A percentile compares a stretch with the other conserved stretches of the same genome.
These are phyloP conservation scores for Liparis tanakae DNA, from an alignment of 2,797 vertebrate species.

Conservation along the genomic window DNA sequence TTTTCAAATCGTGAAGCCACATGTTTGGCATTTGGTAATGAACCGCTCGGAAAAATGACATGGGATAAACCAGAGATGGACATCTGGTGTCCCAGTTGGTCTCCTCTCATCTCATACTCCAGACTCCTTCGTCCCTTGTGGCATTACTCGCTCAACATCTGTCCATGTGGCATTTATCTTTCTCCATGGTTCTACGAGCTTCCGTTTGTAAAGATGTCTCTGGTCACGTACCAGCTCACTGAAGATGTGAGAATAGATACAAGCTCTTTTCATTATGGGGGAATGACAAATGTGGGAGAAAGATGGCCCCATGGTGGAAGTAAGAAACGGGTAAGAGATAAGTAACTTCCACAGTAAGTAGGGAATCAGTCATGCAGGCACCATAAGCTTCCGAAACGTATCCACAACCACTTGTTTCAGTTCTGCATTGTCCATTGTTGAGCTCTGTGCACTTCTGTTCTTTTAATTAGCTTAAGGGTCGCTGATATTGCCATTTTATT, in stretches of 20 bases:
- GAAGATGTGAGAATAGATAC: constrained; percentile 4
- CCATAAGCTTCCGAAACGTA: constrained; percentile 42
- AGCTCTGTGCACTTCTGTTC: too few relatives aligned
- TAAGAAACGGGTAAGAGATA: constrained; percentile 21
- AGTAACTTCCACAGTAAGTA: constrained; percentile 37
- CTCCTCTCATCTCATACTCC: constrained; percentile 41
- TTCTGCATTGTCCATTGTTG: constrained; percentile 28
- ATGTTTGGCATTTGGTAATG: constrained; percentile 41
- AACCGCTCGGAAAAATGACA: constrained; percentile 20
- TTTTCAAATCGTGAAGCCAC: constrained; percentile 5
- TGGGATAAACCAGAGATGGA: constrained; percentile 31
- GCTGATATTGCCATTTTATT: constrained; percentile 52
- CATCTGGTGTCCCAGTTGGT: constrained; percentile 48
- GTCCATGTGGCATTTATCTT: neutral
- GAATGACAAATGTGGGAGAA: constrained; percentile 14
- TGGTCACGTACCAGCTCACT: constrained; percentile 4
- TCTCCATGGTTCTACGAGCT: neutral
- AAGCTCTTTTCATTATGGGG: neutral
- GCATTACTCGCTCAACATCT: neutral
- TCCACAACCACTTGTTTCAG: constrained; percentile 51
- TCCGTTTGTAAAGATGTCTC: constrained; percentile 2
- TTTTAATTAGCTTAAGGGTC: constrained; percentile 64
- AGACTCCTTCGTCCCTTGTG: constrained; percentile 24
- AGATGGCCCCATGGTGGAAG: constrained; percentile 21
- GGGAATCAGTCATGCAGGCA: constrained; percentile 58